Evolutionary conservation across 2,113 vertebrate genomes (phyloP).

Genomic region (Rallus limicola): DNA sequence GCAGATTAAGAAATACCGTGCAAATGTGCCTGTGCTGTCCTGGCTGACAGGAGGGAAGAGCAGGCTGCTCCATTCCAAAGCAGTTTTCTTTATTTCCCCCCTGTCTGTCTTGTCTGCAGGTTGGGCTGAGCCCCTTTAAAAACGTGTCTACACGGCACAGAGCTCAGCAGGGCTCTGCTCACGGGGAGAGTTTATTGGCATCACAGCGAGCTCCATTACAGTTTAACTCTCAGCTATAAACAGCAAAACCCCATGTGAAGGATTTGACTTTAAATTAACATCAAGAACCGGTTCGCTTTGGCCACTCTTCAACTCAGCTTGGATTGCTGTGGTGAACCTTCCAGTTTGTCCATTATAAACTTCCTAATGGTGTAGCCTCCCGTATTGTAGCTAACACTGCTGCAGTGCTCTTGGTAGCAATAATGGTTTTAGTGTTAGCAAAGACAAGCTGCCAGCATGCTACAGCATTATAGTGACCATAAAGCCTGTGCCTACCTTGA

Average conservation of each 20-base stretch:
- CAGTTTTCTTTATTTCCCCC: background rate
- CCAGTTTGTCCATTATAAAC: background rate
- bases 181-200: background rate
- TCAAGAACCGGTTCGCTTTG: background rate
- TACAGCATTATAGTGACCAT: background rate
- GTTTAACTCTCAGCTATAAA: background rate
- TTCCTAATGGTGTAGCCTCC: background rate
- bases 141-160: fast-evolving
- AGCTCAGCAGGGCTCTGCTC: background rate
- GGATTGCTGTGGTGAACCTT: background rate
- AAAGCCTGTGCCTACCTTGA: background rate
- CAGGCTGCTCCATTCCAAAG: background rate
- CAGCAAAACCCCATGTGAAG: background rate
- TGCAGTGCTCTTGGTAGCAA: background rate
- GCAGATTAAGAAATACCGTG: background rate
- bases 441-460: background rate
- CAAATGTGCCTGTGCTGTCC: background rate
- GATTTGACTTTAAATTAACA: background rate
- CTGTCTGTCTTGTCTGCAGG: background rate
- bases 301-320: background rate
- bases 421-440: background rate
- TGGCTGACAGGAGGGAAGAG: background rate
- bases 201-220: background rate
- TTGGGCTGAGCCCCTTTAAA: background rate
- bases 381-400: fast-evolving